Conservation (phyloP, 2,888 invertebrate species). For the Lumbricus terrestris region DNA sequence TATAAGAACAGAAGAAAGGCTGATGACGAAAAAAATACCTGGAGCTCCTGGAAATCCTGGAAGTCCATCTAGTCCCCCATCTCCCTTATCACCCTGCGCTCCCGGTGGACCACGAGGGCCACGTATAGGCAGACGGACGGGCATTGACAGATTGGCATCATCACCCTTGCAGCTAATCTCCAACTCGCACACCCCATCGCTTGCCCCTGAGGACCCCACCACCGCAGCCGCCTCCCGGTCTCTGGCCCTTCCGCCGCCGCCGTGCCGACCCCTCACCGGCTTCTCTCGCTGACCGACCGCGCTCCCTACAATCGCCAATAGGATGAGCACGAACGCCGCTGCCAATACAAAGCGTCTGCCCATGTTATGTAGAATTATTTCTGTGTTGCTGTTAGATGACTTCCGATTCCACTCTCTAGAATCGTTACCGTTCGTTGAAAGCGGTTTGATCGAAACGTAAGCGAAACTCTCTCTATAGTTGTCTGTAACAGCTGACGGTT, state of each 20-base stretch:
- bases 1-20: neutral
- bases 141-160: conserved; percentile 12
- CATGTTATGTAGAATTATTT: neutral
- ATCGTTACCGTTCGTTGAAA: neutral
- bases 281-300: neutral
- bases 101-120: neutral
- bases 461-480: neutral
- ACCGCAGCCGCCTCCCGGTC: conserved; percentile 18
- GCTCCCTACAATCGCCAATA: neutral
- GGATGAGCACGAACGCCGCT: neutral
- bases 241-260: conserved; percentile 20
- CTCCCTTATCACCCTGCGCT: neutral
- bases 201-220: neutral
- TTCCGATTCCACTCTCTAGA: too few species aligned
- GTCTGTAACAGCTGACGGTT: neutral
- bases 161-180: conserved; percentile 30
- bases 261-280: neutral
- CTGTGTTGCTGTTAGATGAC: neutral
- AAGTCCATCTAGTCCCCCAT: neutral
- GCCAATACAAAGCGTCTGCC: neutral
- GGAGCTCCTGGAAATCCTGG: conserved; percentile 6
- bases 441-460: neutral
- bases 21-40: neutral
- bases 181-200: conserved; percentile 30
- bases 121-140: neutral